Conservation (phyloP, 2,888 invertebrate species). For the Hypomecis atomaria region DNA sequence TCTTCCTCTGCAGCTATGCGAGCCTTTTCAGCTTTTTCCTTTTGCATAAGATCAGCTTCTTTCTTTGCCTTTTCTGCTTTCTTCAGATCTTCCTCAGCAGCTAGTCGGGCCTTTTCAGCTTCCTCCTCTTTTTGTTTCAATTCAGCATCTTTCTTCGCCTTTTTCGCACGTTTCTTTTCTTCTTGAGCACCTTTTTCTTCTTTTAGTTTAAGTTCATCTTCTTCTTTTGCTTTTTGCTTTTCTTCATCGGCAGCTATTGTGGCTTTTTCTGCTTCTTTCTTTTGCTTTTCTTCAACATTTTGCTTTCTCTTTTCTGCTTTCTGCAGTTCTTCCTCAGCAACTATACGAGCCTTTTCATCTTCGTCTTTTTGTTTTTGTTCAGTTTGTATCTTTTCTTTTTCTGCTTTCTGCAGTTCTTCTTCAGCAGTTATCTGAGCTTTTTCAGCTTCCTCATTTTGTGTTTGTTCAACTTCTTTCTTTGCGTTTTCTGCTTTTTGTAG, state of each 20-base stretch:
- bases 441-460: slow-evolving; percentile 19
- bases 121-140: too few relatives aligned
- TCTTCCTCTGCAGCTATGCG: slow-evolving; percentile 18
- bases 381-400: background rate
- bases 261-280: slow-evolving; percentile 3
- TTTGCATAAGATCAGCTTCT: slow-evolving; percentile 16
- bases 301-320: background rate
- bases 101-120: too few relatives aligned
- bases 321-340: background rate
- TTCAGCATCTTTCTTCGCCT: too few relatives aligned
- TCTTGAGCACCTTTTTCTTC: background rate
- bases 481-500: background rate
- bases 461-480: background rate
- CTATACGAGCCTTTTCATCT: slow-evolving; percentile 13
- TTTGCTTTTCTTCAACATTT: slow-evolving; percentile 1
- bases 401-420: background rate
- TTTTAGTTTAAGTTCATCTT: slow-evolving; percentile 6
- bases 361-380: slow-evolving; percentile 11
- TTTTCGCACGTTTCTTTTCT: background rate
- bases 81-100: background rate
- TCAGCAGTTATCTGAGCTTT: slow-evolving; percentile 1
- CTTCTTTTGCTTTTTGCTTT: background rate
- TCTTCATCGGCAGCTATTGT: slow-evolving; percentile 2
- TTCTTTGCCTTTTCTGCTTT: slow-evolving; percentile 13
- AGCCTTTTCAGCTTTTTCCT: slow-evolving; percentile 25